Base-by-base conservation (phyloP, 1,140 invertebrate genomes). In the Lithobius niger region DNA sequence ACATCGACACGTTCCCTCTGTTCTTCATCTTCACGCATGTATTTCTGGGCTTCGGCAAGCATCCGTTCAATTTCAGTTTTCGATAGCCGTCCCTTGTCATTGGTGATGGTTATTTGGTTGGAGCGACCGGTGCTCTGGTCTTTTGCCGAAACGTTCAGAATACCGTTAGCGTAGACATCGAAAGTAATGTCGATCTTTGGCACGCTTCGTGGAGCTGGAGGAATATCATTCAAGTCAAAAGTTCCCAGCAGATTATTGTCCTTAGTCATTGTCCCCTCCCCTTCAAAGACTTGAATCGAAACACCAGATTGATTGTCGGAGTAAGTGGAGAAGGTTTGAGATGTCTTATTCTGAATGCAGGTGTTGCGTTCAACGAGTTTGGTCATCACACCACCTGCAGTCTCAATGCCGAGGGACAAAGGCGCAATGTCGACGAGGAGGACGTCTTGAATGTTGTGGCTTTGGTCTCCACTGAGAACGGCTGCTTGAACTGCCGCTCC, bases 191-290 rank as follows among this genome's bases (percentile, higher is more conserved):
- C 70, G 55, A 78, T 77, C 60, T 79, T 75, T 3, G 77, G 77
- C 10, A 78, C 74, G 59, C 77, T 77, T 54, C 76, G 63, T 1
- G 91, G 91, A 59, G 91, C 90, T n/a, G 92, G 90, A 26, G 91
- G 90, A 62, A 96, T 95, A 40, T 89, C 90, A 55, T 84, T 87
- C 21, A 97, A 76, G 65, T 96, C 89, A 72, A 97, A 96, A 70
- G 91, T 93, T 58, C 91, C 92, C 43, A 96, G 77, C 1, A 93
- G 71, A 68, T 95, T 92, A 73, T 92, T 92, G 64, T 92, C 86
- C 68, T 86, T 88, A 55, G 88, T 91, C 86, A 92, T 90, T 24
- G 87, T 83, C 63, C 88, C 79, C 71, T 93, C 88, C n/a, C 89
- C 90, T 74, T 94, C 88, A 65, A 84, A 93, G 71, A 74, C 66